Conservation (phyloP, 2,888 invertebrate genomes). For the Synergus umbraculus region DNA sequence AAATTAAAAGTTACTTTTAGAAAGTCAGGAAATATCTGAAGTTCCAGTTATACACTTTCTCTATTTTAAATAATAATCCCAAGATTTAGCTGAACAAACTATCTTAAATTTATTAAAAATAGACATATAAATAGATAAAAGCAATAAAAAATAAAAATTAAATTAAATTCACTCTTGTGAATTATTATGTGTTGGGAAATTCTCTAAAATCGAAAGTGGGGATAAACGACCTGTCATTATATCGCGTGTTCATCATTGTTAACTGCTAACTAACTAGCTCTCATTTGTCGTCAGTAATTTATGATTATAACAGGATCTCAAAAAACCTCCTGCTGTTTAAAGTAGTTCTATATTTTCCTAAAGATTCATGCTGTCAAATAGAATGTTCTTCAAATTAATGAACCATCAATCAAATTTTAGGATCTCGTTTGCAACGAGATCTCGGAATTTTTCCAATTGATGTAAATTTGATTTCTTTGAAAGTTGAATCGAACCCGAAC, state of each 20-base stretch:
- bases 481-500: not conserved
- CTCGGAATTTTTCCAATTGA: slow-evolving; percentile 7
- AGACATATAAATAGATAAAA: not conserved
- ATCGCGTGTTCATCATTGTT: slow-evolving; percentile 27
- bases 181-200: not conserved
- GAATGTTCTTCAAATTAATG: too few species aligned
- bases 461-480: slow-evolving; percentile 15
- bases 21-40: not conserved
- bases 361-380: not conserved
- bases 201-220: not conserved
- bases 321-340: not conserved
- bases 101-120: not conserved
- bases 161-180: too few species aligned
- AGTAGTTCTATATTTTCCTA: not conserved
- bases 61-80: not conserved
- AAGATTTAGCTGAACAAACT: not conserved
- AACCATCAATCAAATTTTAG: not conserved
- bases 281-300: slow-evolving; percentile 9
- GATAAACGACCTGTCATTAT: slow-evolving; percentile 28
- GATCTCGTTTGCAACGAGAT: not conserved
- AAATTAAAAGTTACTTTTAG: not conserved
- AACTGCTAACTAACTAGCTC: not conserved
- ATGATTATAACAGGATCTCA: not conserved
- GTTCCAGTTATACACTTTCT: not conserved
- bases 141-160: not conserved